Conservation (phyloP, 37 sponge, comb jelly and placozoan species). For the Halichondria panicea region DNA sequence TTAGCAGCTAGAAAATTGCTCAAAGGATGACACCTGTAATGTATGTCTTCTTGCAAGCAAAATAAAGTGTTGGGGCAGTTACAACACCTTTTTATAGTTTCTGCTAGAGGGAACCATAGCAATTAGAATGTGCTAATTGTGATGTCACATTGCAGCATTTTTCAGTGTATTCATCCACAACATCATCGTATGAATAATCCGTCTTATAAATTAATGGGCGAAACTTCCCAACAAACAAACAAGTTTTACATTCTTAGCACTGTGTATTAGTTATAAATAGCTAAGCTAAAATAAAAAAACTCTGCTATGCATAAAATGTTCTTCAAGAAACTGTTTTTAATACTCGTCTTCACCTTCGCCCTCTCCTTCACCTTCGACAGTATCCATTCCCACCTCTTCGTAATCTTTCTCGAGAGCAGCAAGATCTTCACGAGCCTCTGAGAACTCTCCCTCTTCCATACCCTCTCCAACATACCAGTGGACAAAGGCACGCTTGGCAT, state of each 20-base stretch:
- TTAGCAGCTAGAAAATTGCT: no score
- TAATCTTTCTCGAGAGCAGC: conserved; percentile 89
- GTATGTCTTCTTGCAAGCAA: neutral
- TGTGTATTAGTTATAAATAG: neutral
- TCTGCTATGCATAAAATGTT: neutral
- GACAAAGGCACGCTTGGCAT: conserved; percentile 92
- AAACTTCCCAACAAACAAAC: neutral
- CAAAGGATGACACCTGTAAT: no score
- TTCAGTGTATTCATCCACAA: no score
- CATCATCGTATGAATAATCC: no score
- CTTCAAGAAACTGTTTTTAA: conserved; percentile 35
- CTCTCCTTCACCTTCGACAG: conserved; percentile 60
- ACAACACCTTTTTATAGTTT: no score
- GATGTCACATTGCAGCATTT: neutral
- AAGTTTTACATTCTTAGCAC: neutral
- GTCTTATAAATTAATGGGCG: no score
- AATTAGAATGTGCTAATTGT: neutral
- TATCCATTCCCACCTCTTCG: conserved; percentile 76
- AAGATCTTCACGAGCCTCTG: conserved; percentile 90
- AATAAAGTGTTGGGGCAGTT: neutral
- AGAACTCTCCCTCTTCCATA: conserved; percentile 96
- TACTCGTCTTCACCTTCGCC: conserved; percentile 76
- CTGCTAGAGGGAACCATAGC: no score
- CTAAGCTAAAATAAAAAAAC: neutral
- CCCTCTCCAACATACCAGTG: conserved; percentile 98